phyloP scores from a whole-genome alignment of 2,113 vertebrate species.

The Limanda limanda region DNA sequence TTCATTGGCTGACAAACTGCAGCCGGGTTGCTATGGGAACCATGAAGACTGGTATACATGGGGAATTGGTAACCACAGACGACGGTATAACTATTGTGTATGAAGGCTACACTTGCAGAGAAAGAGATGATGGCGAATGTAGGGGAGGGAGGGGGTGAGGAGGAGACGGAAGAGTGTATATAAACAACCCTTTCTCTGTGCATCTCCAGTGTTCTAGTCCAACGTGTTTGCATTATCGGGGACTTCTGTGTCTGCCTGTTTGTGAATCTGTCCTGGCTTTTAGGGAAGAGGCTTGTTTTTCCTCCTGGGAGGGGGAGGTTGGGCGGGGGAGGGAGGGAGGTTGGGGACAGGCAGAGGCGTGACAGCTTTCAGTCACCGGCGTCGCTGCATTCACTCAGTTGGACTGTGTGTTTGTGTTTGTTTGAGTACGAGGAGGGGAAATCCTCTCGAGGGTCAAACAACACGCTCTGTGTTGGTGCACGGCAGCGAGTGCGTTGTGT shows the following conservation, averaged over 20 bases:
- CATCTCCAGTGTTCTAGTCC: constrained; percentile 78
- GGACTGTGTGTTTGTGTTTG: constrained; percentile 20
- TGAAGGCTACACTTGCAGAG: constrained; percentile 32
- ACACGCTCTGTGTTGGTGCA: too few relatives aligned
- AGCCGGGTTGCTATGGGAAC: constrained; percentile 64
- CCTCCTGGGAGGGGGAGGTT: constrained; percentile 4
- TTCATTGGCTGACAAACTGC: constrained; percentile 55
- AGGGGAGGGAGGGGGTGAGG: not conserved
- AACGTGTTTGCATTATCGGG: constrained; percentile 75
- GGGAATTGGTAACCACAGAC: constrained; percentile 48
- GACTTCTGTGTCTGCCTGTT: constrained; percentile 72
- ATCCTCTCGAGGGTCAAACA: not conserved
- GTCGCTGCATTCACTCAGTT: constrained; percentile 55
- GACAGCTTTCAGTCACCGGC: constrained; percentile 43
- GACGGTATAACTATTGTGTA: constrained; percentile 46
- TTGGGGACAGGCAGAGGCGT: not conserved
- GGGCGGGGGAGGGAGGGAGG: not conserved
- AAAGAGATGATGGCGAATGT: not conserved
- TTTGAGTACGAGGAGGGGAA: constrained; percentile 6
- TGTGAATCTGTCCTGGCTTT: constrained; percentile 68
- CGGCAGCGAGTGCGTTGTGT: not conserved
- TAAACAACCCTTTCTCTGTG: constrained; percentile 70
- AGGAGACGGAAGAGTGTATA: constrained; percentile 65
- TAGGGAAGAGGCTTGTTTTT: not conserved
- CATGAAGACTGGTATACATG: constrained; percentile 37